A percentile compares a stretch with the other conserved stretches of the same genome.
These are phyloP conservation scores for Aurelia sp. DNA, from an alignment of 30 jellyfish, hydroid and myxozoan genomes.

Conservation along the genomic window DNA sequence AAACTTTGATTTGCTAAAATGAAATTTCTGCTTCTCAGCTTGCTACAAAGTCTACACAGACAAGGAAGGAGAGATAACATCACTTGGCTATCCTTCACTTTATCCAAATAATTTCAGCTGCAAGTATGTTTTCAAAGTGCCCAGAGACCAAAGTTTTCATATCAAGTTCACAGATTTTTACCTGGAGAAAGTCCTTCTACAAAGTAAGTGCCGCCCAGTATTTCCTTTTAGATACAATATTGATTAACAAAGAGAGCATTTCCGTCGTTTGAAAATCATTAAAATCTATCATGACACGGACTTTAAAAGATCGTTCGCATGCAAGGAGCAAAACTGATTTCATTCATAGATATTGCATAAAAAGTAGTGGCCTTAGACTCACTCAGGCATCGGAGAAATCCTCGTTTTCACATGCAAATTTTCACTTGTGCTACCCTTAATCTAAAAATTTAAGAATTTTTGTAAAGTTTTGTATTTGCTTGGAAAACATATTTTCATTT, in stretches of 20 bases:
- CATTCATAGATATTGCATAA: no score
- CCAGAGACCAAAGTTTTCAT: not conserved
- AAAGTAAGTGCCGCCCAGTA: not conserved
- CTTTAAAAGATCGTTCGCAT: no score
- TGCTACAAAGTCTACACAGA: slow-evolving; percentile 1
- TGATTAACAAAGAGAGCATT: not conserved
- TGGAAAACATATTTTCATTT: no score
- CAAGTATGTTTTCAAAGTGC: slow-evolving; percentile 21
- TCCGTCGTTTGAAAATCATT: not conserved
- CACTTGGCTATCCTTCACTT: not conserved
- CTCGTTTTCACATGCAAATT: no score
- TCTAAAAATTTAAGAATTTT: no score
- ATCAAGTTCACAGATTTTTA: not conserved
- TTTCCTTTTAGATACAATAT: not conserved
- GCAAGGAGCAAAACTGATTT: no score
- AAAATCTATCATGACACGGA: no score
- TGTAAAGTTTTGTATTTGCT: no score
- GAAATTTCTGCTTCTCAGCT: not conserved
- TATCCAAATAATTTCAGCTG: slow-evolving; percentile 3
- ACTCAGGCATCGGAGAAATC: no score
- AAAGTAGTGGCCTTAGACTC: no score
- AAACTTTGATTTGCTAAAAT: no score
- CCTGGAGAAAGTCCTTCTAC: not conserved
- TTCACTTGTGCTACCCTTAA: no score
- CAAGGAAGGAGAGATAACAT: not conserved